Evolutionary conservation across 2,888 invertebrate genomes (phyloP), one percentile per base, ranked within the genome.

Genomic region (Tenthredo mesomela): DNA sequence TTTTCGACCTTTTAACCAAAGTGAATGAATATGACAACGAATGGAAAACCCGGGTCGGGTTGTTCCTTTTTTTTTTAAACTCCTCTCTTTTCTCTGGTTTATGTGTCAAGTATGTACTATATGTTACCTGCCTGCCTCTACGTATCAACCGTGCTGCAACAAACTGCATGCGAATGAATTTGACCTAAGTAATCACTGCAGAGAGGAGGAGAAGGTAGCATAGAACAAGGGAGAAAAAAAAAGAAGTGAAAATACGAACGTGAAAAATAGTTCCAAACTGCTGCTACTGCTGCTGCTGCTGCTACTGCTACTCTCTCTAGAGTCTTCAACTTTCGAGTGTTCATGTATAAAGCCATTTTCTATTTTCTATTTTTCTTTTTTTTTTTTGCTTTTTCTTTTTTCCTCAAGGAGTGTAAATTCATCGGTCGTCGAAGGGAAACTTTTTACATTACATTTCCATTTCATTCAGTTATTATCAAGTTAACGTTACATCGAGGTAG

Each of bases 11-110:
- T 73, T 73, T 43, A 73, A 43, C 73, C 73, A 43, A 73, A 73
- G 73, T 73, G 73, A 73, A 73, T 73, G 73, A 73, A 43, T 73
- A 73, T 73, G 73, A 73, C 43, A 73, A 73, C 43, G 43, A 25
- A 43, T 21, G 21, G n/a, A 40, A 43, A 12, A 73, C 25, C 10
- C 25, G 43, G 71, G 40, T 12, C n/a, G 43, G 6, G 10, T 43
- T 12, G 73, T 43, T 40, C 43, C 43, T 43, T 73, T 73, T 73
- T 73, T 73, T 47, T 43, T 3, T 2, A 43, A 73, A 18, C 43
- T 73, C 21, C 25, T 43, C 43, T 73, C 43, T 40, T 21, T 21
- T 73, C 43, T 43, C 21, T 43, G n/a, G 40, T 73, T 43, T 73
- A 21, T 40, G 47, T 73, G 73, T 43, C 73, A 47, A 40, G 67